A percentile compares a stretch with the other conserved stretches of the same genome.
Conservation (phyloP, 2,888 invertebrate species). For the Seladonia tumulorum region DNA sequence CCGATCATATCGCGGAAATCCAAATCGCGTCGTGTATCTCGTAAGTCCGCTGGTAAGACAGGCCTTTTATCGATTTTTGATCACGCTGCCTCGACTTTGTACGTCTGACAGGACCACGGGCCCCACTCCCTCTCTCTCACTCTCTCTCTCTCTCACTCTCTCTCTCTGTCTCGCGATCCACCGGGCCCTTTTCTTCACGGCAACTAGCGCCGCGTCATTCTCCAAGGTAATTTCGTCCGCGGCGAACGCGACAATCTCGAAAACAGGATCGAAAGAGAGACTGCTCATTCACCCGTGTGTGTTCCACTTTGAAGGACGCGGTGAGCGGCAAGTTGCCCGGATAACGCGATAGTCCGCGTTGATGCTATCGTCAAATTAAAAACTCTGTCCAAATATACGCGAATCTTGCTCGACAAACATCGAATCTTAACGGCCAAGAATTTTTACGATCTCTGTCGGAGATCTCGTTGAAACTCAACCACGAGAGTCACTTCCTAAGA, state of each 20-base stretch:
- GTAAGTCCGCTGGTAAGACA: constrained; percentile 56
- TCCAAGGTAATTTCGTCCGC: not conserved
- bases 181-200: not conserved
- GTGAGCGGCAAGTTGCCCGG: not conserved
- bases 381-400: not conserved
- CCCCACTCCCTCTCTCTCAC: not conserved
- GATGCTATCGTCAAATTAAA: not conserved
- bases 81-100: constrained; percentile 28
- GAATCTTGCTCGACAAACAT: not conserved
- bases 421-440: not conserved
- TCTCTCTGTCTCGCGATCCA: not conserved
- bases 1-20: constrained; percentile 78
- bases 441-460: not conserved
- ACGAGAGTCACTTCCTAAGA: too few relatives aligned
- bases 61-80: constrained; percentile 67
- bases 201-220: not conserved
- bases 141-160: not conserved
- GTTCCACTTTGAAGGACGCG: constrained; percentile 6
- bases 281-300: not conserved
- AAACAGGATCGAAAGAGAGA: not conserved
- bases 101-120: not conserved
- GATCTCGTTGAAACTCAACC: not conserved
- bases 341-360: not conserved
- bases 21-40: constrained; percentile 70
- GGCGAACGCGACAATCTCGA: not conserved